These are phyloP conservation scores for Casuarius casuarius DNA, from an alignment of 2,113 vertebrate genomes.

Conservation along the genomic window DNA sequence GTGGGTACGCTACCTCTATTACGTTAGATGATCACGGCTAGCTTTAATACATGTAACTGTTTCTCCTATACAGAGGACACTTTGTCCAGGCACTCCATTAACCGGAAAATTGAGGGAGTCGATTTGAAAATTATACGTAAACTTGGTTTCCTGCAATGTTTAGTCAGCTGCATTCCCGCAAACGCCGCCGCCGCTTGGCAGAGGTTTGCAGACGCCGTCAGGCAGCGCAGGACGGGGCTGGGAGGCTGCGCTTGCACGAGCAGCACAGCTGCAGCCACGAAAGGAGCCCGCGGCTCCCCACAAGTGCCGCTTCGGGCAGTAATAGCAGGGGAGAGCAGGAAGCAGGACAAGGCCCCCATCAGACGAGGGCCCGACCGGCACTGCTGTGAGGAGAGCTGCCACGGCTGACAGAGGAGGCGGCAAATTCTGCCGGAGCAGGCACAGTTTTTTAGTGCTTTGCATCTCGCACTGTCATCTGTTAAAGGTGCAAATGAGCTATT, in stretches of 20 bases:
- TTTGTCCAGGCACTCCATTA: not conserved
- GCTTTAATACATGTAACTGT: not conserved
- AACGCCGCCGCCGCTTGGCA: not conserved
- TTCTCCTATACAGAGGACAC: not conserved
- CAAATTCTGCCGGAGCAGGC: not conserved
- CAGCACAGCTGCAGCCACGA: fast-evolving
- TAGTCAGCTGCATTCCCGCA: not conserved
- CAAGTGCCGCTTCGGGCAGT: fast-evolving
- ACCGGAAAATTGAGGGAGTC: not conserved
- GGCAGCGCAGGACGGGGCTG: not conserved
- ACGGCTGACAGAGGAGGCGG: not conserved
- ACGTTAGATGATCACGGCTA: too few relatives aligned
- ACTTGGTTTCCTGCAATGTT: not conserved
- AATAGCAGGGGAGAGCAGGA: not conserved
- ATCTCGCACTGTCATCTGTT: not conserved
- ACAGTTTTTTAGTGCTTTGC: not conserved
- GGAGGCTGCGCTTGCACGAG: not conserved
- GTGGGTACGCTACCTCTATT: not conserved
- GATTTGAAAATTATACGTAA: not conserved
- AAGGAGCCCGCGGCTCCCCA: not conserved
- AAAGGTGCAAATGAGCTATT: not conserved
- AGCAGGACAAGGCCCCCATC: not conserved
- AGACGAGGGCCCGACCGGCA: not conserved
- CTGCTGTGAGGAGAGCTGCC: fast-evolving
- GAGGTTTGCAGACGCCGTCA: not conserved